These are phyloP conservation scores for Aplochiton taeniatus DNA, from an alignment of 2,797 vertebrate genomes.

Conservation along the genomic window DNA sequence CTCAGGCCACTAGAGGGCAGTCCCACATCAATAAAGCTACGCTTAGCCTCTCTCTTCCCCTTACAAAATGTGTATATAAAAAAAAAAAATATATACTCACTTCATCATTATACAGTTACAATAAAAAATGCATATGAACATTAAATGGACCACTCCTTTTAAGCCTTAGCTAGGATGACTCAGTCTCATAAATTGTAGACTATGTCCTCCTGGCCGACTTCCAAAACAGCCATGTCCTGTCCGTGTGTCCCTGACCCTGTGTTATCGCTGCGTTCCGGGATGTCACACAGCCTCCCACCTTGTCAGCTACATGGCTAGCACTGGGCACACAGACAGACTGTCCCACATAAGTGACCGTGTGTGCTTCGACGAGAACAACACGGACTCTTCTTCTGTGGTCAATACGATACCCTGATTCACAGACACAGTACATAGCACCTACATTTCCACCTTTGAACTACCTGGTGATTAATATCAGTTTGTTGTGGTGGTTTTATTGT, in stretches of 20 bases:
- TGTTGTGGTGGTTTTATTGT: too few relatives aligned
- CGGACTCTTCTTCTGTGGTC: conserved; percentile 4
- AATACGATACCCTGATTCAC: too few relatives aligned
- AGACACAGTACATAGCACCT: too few relatives aligned
- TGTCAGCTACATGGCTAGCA: neutral
- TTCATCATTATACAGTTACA: neutral
- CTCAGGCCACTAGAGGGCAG: conserved; percentile 50
- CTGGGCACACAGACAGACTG: neutral
- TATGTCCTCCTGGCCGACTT: neutral
- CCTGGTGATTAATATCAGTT: too few relatives aligned
- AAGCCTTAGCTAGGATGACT: too few relatives aligned
- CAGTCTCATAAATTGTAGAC: neutral
- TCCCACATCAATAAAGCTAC: conserved; percentile 1
- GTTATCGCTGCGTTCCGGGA: neutral
- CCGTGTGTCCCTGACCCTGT: neutral
- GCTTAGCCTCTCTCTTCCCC: neutral
- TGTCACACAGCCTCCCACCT: neutral
- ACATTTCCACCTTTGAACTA: too few relatives aligned
- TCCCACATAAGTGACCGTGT: conserved; percentile 20
- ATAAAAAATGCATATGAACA: neutral
- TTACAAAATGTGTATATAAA: neutral
- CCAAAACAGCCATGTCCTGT: neutral
- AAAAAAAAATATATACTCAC: neutral
- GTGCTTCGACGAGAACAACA: conserved; percentile 27
- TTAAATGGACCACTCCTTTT: neutral